A percentile compares a stretch with the other conserved stretches of the same genome.
phyloP scores from a whole-genome alignment of 2,113 vertebrate species.

The Dicaeum eximium region DNA sequence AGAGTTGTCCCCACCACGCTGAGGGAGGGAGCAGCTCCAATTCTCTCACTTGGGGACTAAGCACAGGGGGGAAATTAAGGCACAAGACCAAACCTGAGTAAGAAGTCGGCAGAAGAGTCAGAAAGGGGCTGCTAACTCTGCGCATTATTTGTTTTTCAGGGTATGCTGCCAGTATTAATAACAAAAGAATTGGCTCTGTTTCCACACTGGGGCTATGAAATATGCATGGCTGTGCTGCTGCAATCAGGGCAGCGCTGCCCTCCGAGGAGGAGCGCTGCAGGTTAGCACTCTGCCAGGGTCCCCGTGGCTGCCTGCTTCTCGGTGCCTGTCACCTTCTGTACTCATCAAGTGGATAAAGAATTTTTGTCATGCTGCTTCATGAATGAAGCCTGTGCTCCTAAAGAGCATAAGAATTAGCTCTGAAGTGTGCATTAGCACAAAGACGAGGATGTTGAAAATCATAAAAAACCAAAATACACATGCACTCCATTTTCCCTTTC shows the following conservation, averaged over 20 bases:
- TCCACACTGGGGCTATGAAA: conserved; percentile 13
- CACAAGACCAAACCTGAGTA: neutral
- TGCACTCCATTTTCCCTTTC: neutral
- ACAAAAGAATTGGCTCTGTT: conserved; percentile 19
- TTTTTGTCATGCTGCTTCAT: conserved; percentile 60
- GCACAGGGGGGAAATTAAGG: neutral
- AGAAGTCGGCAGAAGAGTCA: neutral
- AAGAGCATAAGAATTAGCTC: conserved; percentile 50
- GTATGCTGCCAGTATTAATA: conserved; percentile 16
- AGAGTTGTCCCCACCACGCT: accelerated
- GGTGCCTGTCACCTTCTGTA: conserved; percentile 58
- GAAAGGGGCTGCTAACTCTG: neutral
- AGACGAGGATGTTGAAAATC: neutral
- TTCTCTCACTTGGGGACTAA: neutral
- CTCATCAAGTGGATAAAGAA: conserved; percentile 60
- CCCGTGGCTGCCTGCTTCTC: conserved; percentile 8
- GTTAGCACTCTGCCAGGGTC: conserved; percentile 39
- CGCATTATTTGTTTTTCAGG: neutral
- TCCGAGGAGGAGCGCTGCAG: conserved; percentile 3
- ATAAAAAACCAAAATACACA: conserved; percentile 1
- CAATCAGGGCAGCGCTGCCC: conserved; percentile 1
- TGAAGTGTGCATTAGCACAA: conserved; percentile 16
- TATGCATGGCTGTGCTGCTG: neutral
- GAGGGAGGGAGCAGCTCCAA: neutral
- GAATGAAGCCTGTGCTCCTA: conserved; percentile 42